Evolutionary conservation across 2,888 invertebrate genomes (phyloP).

Genomic region (Archips crataeganus): DNA sequence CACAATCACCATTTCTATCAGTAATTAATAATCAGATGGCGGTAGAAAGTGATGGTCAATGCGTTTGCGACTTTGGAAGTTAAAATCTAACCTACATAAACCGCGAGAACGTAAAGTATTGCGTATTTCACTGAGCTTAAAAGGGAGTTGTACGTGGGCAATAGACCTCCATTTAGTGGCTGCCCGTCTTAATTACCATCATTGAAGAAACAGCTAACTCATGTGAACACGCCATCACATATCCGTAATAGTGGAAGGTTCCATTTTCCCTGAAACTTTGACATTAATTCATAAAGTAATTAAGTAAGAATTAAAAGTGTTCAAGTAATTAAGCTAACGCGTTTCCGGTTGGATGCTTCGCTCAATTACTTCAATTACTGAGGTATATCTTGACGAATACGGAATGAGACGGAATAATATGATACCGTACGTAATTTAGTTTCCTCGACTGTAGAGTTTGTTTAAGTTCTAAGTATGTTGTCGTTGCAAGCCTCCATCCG

Average conservation of each 20-base stretch:
- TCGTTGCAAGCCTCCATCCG: no score
- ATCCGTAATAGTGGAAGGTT: slow-evolving; percentile 22
- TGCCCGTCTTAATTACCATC: slow-evolving; percentile 18
- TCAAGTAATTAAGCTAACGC: neutral
- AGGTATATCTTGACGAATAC: no score
- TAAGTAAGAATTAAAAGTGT: slow-evolving; percentile 22
- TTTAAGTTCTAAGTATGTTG: no score
- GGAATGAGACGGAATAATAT: no score
- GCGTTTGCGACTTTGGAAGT: no score
- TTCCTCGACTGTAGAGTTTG: neutral
- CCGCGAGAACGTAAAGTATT: neutral
- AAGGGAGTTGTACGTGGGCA: neutral
- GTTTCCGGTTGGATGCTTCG: neutral
- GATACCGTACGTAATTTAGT: no score
- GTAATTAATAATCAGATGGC: no score
- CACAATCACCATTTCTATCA: no score
- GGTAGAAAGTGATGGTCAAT: no score
- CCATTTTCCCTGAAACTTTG: slow-evolving; percentile 8
- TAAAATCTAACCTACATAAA: neutral
- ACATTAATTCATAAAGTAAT: slow-evolving; percentile 21
- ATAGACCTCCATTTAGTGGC: neutral
- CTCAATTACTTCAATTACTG: neutral
- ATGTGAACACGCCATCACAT: slow-evolving; percentile 17
- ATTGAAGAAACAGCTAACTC: slow-evolving; percentile 38
- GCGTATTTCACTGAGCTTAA: neutral